These are phyloP conservation scores for Montifringilla adamsi DNA, from an alignment of 2,113 vertebrate genomes.

Conservation along the genomic window DNA sequence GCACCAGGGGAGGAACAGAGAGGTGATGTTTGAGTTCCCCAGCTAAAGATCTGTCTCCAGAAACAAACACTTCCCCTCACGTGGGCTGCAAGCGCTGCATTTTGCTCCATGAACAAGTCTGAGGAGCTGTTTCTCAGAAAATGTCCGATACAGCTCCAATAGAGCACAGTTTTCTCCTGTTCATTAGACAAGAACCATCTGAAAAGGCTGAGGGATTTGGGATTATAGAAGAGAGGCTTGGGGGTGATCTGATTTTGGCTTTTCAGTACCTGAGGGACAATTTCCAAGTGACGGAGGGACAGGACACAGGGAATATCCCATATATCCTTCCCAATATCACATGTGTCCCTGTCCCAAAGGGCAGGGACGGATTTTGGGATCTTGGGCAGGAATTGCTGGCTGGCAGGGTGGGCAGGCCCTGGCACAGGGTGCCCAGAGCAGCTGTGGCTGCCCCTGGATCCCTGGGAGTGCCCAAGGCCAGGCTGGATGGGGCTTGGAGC, in stretches of 20 bases:
- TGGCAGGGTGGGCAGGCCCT: not conserved
- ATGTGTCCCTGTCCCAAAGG: not conserved
- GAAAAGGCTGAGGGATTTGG: not conserved
- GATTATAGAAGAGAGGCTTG: not conserved
- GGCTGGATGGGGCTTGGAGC: accelerated
- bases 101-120: not conserved
- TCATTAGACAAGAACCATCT: accelerated
- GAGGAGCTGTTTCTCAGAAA: not conserved
- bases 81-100: accelerated
- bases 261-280: too few species aligned
- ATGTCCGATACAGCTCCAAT: accelerated
- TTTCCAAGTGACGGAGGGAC: accelerated
- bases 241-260: not conserved
- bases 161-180: not conserved
- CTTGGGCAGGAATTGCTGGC: accelerated
- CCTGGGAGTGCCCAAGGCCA: not conserved
- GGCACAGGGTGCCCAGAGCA: not conserved
- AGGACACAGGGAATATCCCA: not conserved
- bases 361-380: accelerated
- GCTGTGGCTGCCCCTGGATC: not conserved
- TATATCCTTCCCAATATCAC: not conserved
- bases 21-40: not conserved
- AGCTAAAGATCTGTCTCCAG: not conserved
- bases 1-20: not conserved
- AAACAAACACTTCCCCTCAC: not conserved